phyloP scores from a whole-genome alignment of 2,113 vertebrate species.

The Mesitornis unicolor region DNA sequence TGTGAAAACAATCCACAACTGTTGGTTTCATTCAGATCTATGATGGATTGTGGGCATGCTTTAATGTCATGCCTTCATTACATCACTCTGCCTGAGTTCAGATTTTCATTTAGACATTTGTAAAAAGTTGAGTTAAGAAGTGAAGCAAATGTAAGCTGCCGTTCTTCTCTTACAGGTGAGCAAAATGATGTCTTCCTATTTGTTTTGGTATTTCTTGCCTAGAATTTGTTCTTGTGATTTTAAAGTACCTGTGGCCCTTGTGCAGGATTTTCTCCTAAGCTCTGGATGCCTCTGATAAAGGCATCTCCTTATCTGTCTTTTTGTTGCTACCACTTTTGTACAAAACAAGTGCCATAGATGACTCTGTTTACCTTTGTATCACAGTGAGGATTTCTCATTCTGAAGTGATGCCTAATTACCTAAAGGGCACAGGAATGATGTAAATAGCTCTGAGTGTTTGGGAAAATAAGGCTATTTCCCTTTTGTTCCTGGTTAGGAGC shows the following conservation, averaged over 20 bases:
- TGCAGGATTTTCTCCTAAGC: neutral
- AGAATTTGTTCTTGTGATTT: neutral
- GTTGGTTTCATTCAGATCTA: neutral
- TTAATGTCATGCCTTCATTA: neutral
- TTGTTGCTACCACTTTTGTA: neutral
- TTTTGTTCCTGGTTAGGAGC: neutral
- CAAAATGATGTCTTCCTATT: neutral
- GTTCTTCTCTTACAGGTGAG: neutral
- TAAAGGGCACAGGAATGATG: neutral
- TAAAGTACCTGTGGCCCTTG: neutral
- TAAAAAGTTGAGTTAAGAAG: neutral
- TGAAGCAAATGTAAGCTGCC: neutral
- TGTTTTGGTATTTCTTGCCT: neutral
- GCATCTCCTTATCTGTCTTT: neutral
- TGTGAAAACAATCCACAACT: neutral
- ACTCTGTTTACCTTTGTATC: neutral
- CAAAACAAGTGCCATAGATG: neutral
- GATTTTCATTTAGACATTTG: neutral
- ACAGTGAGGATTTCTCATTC: neutral
- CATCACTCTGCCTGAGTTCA: neutral
- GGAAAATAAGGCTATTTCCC: neutral
- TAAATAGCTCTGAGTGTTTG: neutral
- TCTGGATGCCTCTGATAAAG: neutral
- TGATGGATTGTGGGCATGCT: accelerated
- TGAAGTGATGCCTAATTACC: neutral